Evolutionary conservation across 1,140 invertebrate species (phyloP).

Genomic region (Zelostemma sp.): DNA sequence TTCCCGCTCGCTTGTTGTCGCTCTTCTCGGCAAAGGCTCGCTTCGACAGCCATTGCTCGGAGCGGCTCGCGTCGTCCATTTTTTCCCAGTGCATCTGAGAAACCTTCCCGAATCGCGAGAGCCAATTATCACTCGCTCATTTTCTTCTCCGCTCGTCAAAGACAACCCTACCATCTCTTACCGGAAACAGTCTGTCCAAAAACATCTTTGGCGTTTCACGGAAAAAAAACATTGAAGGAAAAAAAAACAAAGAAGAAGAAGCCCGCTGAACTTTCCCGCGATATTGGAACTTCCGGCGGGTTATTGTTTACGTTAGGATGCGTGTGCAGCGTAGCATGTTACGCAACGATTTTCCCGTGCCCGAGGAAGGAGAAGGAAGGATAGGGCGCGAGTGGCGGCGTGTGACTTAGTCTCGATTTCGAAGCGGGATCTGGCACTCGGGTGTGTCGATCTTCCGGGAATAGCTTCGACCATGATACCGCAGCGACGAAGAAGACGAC

Average conservation of each 20-base stretch:
- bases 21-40: too few species aligned
- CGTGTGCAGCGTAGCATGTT: slow-evolving; percentile 8
- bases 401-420: neutral
- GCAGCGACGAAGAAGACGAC: too few species aligned
- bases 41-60: slow-evolving; percentile 57
- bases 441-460: slow-evolving; percentile 2
- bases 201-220: too few species aligned
- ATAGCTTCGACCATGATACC: slow-evolving; percentile 3
- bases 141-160: too few species aligned
- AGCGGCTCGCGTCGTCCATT: slow-evolving; percentile 56
- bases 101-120: too few species aligned
- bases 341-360: neutral
- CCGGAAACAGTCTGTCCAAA: too few species aligned
- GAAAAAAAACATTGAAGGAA: too few species aligned
- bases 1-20: slow-evolving; percentile 53
- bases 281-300: slow-evolving; percentile 4
- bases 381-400: neutral
- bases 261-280: neutral
- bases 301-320: slow-evolving; percentile 5
- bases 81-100: too few species aligned
- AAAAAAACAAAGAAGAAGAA: neutral
- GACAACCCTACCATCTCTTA: too few species aligned
- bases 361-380: neutral
- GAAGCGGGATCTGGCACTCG: neutral
- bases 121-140: too few species aligned